Conservation (phyloP, 1,140 invertebrate species). For the Polypedilum vanderplanki region DNA sequence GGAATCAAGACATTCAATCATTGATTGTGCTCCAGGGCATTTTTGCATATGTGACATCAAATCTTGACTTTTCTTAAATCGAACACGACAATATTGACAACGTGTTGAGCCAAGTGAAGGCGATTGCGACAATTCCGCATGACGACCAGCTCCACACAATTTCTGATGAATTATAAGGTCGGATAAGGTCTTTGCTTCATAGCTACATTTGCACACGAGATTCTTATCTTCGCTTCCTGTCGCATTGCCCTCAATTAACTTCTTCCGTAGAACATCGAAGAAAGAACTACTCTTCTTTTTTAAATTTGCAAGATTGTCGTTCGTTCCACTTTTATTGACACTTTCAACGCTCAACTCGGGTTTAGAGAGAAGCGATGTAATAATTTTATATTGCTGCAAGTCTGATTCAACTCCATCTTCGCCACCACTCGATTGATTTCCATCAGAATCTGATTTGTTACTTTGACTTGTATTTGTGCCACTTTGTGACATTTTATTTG, state of each 20-base stretch:
- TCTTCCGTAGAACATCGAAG: slow-evolving; percentile 73
- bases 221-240: slow-evolving; percentile 47
- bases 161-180: slow-evolving; percentile 69
- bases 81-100: slow-evolving; percentile 75
- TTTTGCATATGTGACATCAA: slow-evolving; percentile 63
- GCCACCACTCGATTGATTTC: slow-evolving; percentile 15
- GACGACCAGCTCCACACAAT: slow-evolving; percentile 51
- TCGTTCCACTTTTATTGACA: slow-evolving; percentile 10
- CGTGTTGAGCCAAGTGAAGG: slow-evolving; percentile 57
- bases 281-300: slow-evolving; percentile 66
- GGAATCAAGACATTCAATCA: slow-evolving; percentile 42
- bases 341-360: slow-evolving; percentile 20
- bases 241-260: slow-evolving; percentile 49
- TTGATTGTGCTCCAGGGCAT: slow-evolving; percentile 51
- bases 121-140: slow-evolving; percentile 39
- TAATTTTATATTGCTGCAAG: slow-evolving; percentile 20
- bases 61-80: slow-evolving; percentile 74
- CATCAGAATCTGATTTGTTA: slow-evolving; percentile 8
- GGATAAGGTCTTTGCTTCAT: slow-evolving; percentile 76
- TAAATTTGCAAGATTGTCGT: slow-evolving; percentile 9
- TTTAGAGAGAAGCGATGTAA: background rate
- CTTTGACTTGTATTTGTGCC: background rate
- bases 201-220: slow-evolving; percentile 66
- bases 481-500: background rate
- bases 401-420: slow-evolving; percentile 5